Evolutionary conservation across 2,797 vertebrate genomes (phyloP), one percentile per base, ranked within the genome.

Genomic region (Phataginus tetradactyla): DNA sequence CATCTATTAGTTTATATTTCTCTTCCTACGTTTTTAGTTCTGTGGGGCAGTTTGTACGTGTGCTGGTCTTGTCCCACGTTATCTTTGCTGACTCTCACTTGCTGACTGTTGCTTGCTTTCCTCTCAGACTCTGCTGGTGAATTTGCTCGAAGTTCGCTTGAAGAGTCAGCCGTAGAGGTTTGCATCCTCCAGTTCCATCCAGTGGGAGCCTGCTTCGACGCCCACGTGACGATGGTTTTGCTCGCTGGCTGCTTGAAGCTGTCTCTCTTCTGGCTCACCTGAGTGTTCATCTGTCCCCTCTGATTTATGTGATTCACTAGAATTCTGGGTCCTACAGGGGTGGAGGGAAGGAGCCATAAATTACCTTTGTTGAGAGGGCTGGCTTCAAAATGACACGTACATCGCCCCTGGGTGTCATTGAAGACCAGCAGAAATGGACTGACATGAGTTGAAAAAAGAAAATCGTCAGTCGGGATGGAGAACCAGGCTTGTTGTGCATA

Each of bases 381-480:
- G 69, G 75, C 29, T 69, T 91, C 34, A 29, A 66, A 81, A 75
- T 92, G 59, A 75, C 32, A 90, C 75, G 9, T 57, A 59, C 69
- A 32, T 45, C 34, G 34, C 59, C 66, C 77, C 66, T 90, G 20
- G 84, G 42, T 59, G 32, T 61, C 57, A 80, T 5, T 85, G 59
- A 91, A 87, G 75, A 92, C 71, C 25, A 39, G 79, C 27, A 86
- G 53, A 92, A 71, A 74, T 92, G 85, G 77, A 83, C 69, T 94
- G 34, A 86, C 55, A 39, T 8, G 8, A 53, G 25, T 53, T 66
- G 11, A 64, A 88, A 90, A 91, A 87, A 61, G 10, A 69, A 45
- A 94, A 72, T 57, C 23, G 55, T 25, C 29, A 92, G 27, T 72
- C 68, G 15, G 25, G 3, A 42, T 86, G 49, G 27, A 49, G 63